Base-by-base conservation (phyloP, 2,888 invertebrate species). In the Rhagophthalmus giganteus region DNA sequence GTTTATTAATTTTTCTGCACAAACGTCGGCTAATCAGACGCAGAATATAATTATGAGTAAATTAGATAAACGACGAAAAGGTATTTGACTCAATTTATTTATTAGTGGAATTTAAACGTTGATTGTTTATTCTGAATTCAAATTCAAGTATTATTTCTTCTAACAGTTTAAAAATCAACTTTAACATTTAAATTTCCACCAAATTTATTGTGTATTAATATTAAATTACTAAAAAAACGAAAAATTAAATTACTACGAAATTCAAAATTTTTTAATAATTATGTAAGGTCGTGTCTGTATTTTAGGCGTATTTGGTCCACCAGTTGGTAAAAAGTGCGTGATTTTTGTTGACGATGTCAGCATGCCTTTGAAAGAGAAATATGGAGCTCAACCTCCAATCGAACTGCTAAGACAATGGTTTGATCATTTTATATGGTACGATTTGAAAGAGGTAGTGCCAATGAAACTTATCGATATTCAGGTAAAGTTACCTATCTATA, bases 331-430 rank as follows among this genome's bases (percentile, higher is more conserved):
- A 70, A 84, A 86, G 64, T 85, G 88, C 73, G 87, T 96, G 8
- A 84, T 95, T 33, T 96, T 96, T 71, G 91, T 97, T 24, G 97
- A 97, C 68, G 96, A 97, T 71, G 84, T 97, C n/a, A 94, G 93
- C 65, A 93, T 96, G 93, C 96, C 96, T 0, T 78, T 89, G 63
- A 85, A 89, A 42, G 93, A 94, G 74, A 82, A 83, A 1, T 95
- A 91, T 67, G 96, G 95, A 0, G 94, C 95, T 0, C 95, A 96
- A 72, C 95, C 96, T 0, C 93, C 96, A 0, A 91, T 97, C 45
- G 96, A 97, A 72, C 78, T 97, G 28, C 74, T 97, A 13, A 79
- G 96, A 12, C 94, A 94, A 76, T 89, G 88, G 80, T 82, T 95
- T 30, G 96, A 96, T 73, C 90, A 94, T 61, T 84, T 85, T 58